Evolutionary conservation across 2,797 vertebrate species (phyloP).

Genomic region (Acanthiza pusilla): DNA sequence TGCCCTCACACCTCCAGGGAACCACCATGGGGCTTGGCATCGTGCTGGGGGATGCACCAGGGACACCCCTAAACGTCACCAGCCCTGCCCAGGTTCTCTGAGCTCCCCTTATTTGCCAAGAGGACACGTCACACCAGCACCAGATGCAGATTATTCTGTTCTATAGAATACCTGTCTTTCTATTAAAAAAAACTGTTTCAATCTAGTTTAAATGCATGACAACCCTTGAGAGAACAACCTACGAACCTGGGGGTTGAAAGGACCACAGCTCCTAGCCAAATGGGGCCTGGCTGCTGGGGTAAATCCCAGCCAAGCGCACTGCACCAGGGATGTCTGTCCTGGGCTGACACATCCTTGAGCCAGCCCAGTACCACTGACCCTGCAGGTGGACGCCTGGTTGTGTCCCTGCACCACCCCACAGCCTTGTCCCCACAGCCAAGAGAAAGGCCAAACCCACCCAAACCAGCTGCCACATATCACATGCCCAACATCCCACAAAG

Average conservation of each 20-base stretch:
- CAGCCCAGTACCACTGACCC: neutral
- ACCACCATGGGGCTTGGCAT: fast-evolving
- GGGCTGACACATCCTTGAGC: neutral
- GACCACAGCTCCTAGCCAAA: neutral
- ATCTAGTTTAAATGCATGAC: neutral
- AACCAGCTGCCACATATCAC: neutral
- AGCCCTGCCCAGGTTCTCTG: neutral
- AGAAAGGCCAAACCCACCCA: neutral
- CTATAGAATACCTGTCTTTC: neutral
- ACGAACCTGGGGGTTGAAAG: neutral
- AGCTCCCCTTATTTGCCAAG: neutral
- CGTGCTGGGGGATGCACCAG: fast-evolving
- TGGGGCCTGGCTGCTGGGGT: neutral
- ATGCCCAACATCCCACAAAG: neutral
- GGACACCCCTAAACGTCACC: neutral
- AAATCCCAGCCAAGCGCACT: neutral
- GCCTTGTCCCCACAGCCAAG: neutral
- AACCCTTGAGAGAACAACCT: neutral
- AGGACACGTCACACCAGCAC: neutral
- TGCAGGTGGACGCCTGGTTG: neutral
- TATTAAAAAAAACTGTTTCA: neutral
- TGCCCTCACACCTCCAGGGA: neutral
- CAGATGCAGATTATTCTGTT: neutral
- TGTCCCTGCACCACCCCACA: too few species aligned
- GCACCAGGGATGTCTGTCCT: neutral